Percentiles rank a stretch among this genome's conserved stretches.
These are phyloP conservation scores for Panonychus citri DNA, from an alignment of 1,140 invertebrate species.

Conservation along the genomic window DNA sequence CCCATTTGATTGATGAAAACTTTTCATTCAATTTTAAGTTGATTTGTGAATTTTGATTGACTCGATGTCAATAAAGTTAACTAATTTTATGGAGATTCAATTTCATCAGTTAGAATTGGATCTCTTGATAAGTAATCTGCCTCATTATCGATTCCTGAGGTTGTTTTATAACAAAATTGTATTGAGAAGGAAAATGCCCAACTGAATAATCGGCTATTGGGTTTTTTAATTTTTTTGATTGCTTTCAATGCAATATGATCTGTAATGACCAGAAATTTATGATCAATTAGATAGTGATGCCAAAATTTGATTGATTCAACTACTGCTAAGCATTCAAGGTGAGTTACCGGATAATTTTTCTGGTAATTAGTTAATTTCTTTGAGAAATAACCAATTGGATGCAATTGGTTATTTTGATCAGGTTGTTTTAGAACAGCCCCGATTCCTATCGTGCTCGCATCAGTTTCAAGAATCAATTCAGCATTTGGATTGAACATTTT, in stretches of 20 bases:
- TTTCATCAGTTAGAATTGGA: neutral
- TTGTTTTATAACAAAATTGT: slow-evolving; percentile 6
- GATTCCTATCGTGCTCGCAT: slow-evolving; percentile 18
- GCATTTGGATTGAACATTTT: slow-evolving; percentile 12
- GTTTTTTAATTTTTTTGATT: slow-evolving; percentile 6
- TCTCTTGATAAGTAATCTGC: slow-evolving; percentile 9
- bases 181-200: slow-evolving; percentile 7
- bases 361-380: neutral
- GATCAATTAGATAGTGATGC: slow-evolving; percentile 27
- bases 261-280: slow-evolving; percentile 23
- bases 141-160: slow-evolving; percentile 1
- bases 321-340: slow-evolving; percentile 29
- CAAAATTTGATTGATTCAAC: slow-evolving; percentile 26
- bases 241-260: slow-evolving; percentile 25
- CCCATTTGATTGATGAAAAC: neutral
- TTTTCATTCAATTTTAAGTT: neutral
- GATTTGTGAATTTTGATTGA: neutral
- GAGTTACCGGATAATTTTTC: slow-evolving; percentile 25
- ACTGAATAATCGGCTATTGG: slow-evolving; percentile 1
- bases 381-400: slow-evolving; percentile 1
- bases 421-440: slow-evolving; percentile 19
- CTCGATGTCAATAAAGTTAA: neutral
- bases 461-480: slow-evolving; percentile 16
- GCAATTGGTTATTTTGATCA: neutral
- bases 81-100: neutral